A percentile compares a stretch with the other conserved stretches of the same genome.
phyloP scores from a whole-genome alignment of 2,888 invertebrate species.

The Empis livida region DNA sequence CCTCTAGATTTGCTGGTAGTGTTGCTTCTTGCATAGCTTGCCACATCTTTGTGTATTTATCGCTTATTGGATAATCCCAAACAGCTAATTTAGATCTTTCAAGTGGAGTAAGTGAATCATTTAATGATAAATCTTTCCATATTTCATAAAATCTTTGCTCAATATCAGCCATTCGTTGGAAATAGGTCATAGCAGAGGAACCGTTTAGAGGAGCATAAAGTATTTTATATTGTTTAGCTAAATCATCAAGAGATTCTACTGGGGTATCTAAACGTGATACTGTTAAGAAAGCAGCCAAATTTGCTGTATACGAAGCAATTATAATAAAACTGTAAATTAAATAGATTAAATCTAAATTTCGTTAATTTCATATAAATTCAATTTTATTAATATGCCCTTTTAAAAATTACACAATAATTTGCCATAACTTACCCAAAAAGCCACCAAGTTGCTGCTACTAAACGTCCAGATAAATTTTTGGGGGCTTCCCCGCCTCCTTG shows the following conservation, averaged over 20 bases:
- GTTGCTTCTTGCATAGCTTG: constrained; percentile 81
- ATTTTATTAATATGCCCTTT: background rate
- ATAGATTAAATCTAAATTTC: background rate
- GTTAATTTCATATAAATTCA: background rate
- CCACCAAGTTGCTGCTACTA: constrained; percentile 99
- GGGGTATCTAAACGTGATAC: constrained; percentile 87
- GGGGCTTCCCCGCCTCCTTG: constrained; percentile 93
- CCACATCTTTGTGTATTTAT: constrained; percentile 98
- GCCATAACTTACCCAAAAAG: constrained; percentile 68
- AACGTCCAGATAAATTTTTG: constrained; percentile 85
- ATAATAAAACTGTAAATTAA: constrained; percentile 64
- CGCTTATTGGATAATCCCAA: constrained; percentile 98
- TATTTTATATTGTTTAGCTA: constrained; percentile 91
- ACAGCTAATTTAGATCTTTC: constrained; percentile 91
- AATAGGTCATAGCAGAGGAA: constrained; percentile 85
- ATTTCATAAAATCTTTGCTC: constrained; percentile 94
- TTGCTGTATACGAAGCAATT: constrained; percentile 97
- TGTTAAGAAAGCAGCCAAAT: constrained; percentile 92
- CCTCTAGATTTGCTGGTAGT: constrained; percentile 64
- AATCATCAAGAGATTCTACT: constrained; percentile 84
- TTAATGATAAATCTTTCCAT: constrained; percentile 96
- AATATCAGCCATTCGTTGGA: constrained; percentile 90
- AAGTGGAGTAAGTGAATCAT: constrained; percentile 79
- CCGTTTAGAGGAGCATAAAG: constrained; percentile 86
- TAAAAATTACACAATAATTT: background rate